Conservation (phyloP, 1,140 invertebrate species). For the Lordiphosa mommai region DNA sequence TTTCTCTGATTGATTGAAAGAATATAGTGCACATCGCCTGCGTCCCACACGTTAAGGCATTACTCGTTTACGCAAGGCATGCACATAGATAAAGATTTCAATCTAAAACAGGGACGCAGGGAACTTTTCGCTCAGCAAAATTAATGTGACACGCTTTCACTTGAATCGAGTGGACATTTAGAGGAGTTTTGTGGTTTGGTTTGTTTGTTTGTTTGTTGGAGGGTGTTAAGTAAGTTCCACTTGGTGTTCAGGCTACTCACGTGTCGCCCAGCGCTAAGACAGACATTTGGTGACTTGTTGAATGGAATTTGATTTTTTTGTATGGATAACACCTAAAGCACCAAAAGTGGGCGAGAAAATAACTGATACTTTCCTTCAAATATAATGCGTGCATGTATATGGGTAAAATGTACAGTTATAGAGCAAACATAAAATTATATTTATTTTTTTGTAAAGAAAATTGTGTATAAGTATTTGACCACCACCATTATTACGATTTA, state of each 20-base stretch:
- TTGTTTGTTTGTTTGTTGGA: background rate
- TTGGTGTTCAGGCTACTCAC: slow-evolving; percentile 69
- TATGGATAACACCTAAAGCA: slow-evolving; percentile 52
- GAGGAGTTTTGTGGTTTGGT: slow-evolving; percentile 6
- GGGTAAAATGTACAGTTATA: background rate
- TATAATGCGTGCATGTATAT: slow-evolving; percentile 55
- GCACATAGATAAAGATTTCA: slow-evolving; percentile 43
- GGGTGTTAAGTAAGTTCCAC: background rate
- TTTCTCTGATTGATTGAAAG: slow-evolving; percentile 18
- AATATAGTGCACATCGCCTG: slow-evolving; percentile 58
- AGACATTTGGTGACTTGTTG: slow-evolving; percentile 55
- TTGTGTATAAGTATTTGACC: background rate
- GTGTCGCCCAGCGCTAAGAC: slow-evolving; percentile 77
- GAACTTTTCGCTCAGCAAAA: slow-evolving; percentile 79
- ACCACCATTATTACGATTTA: background rate
- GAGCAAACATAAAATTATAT: background rate
- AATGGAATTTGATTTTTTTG: slow-evolving; percentile 13
- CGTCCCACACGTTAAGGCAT: slow-evolving; percentile 22
- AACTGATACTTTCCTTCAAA: slow-evolving; percentile 31
- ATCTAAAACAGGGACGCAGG: slow-evolving; percentile 54
- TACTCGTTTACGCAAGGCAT: slow-evolving; percentile 32
- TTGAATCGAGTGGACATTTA: slow-evolving; percentile 54
- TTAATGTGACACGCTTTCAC: slow-evolving; percentile 79
- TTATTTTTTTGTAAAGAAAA: background rate
- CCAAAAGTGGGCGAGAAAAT: slow-evolving; percentile 33